A percentile compares a stretch with the other conserved stretches of the same genome.
phyloP scores from a whole-genome alignment of 2,888 invertebrate species.

The Nasonovia ribisnigri region DNA sequence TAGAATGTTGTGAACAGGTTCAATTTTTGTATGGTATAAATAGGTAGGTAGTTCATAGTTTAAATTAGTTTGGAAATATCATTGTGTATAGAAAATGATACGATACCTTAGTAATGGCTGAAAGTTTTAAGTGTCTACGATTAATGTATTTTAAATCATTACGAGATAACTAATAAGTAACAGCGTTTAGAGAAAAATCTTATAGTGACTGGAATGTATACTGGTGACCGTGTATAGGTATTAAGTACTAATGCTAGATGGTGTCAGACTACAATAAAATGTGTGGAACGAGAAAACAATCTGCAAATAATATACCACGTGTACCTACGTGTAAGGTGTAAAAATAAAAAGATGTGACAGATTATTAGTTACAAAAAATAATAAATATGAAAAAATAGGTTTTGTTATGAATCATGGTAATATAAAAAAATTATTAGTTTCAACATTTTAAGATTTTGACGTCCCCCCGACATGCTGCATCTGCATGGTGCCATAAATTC shows the following conservation, averaged over 20 bases:
- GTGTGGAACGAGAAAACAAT: background rate
- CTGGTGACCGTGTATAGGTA: background rate
- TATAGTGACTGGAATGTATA: background rate
- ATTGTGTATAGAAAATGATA: background rate
- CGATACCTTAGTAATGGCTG: background rate
- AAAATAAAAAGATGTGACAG: background rate
- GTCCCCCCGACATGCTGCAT: rapidly evolving
- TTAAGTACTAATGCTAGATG: background rate
- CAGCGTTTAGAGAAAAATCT: background rate
- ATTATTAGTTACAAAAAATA: background rate
- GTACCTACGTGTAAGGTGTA: background rate
- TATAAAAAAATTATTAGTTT: background rate
- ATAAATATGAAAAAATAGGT: background rate
- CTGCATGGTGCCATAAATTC: background rate
- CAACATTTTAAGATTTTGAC: background rate
- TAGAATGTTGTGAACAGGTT: background rate
- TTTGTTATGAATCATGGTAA: background rate
- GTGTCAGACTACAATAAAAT: no score
- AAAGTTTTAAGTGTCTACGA: background rate
- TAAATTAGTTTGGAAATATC: background rate
- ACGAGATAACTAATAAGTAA: background rate
- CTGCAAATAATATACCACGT: background rate
- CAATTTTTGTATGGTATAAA: background rate
- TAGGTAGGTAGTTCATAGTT: background rate
- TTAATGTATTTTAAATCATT: background rate